Evolutionary conservation across 1,140 invertebrate species (phyloP).

Genomic region (Pissodes strobi): DNA sequence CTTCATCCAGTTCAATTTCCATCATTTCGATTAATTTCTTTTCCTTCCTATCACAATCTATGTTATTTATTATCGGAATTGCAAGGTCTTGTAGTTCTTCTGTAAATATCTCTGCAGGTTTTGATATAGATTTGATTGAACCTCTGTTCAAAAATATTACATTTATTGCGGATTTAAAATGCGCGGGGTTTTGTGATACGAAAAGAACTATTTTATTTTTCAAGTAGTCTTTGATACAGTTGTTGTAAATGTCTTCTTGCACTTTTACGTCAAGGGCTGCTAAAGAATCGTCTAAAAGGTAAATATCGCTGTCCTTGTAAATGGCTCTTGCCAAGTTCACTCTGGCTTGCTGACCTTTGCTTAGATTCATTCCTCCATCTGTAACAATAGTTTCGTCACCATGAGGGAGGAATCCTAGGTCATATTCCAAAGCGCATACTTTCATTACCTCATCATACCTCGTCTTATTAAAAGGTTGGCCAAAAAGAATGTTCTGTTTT

Average conservation of each 20-base stretch:
- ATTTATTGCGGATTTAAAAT: slow-evolving; percentile 75
- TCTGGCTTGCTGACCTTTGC: slow-evolving; percentile 87
- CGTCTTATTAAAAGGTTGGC: slow-evolving; percentile 42
- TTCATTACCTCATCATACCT: slow-evolving; percentile 52
- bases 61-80: neutral
- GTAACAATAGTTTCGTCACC: slow-evolving; percentile 82
- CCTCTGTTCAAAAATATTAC: slow-evolving; percentile 68
- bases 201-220: slow-evolving; percentile 71
- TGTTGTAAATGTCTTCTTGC: slow-evolving; percentile 78
- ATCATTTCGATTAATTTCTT: slow-evolving; percentile 18
- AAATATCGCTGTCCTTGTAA: slow-evolving; percentile 78
- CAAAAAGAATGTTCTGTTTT: slow-evolving; percentile 70
- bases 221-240: slow-evolving; percentile 72
- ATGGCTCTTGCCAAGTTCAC: slow-evolving; percentile 85
- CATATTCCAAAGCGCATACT: slow-evolving; percentile 70
- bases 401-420: slow-evolving; percentile 69
- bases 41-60: slow-evolving; percentile 12
- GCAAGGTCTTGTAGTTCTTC: slow-evolving; percentile 11
- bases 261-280: slow-evolving; percentile 83
- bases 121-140: slow-evolving; percentile 53
- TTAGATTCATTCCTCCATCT: slow-evolving; percentile 77
- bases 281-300: slow-evolving; percentile 80
- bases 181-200: slow-evolving; percentile 84
- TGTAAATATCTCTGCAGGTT: slow-evolving; percentile 42
- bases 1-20: slow-evolving; percentile 24